Conservation (phyloP, 2,113 vertebrate species). For the Misgurnus anguillicaudatus region DNA sequence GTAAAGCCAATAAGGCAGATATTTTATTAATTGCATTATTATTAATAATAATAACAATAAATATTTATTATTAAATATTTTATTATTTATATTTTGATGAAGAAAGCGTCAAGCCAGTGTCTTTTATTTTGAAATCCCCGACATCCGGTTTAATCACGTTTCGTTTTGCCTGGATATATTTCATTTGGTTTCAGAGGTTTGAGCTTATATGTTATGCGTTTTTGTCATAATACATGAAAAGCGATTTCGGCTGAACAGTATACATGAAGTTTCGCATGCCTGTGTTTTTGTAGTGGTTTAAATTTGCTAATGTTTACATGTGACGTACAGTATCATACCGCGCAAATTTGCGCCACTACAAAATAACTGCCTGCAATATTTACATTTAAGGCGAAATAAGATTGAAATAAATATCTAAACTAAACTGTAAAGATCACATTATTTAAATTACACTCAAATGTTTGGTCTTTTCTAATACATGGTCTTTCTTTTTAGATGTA, state of each 20-base stretch:
- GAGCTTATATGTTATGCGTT: background rate
- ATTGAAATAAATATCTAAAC: background rate
- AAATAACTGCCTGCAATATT: background rate
- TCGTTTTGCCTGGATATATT: background rate
- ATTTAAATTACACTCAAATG: background rate
- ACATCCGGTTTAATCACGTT: constrained; percentile 13
- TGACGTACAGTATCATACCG: background rate
- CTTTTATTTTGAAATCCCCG: constrained; percentile 40
- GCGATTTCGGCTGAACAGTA: background rate
- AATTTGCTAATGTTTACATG: background rate
- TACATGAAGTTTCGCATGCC: background rate
- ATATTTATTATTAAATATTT: no score
- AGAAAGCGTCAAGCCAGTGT: background rate
- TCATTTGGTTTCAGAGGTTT: background rate
- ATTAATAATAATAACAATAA: no score
- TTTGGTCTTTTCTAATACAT: background rate
- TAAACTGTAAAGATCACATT: background rate
- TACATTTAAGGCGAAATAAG: background rate
- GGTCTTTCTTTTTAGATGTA: background rate
- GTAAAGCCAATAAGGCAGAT: no score
- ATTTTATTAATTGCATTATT: no score
- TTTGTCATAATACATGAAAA: background rate
- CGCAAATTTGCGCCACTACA: background rate
- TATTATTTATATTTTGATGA: no score
- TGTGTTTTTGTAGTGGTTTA: background rate